These are phyloP conservation scores for Oryctes rhinoceros DNA, from an alignment of 1,140 invertebrate genomes.

Conservation along the genomic window DNA sequence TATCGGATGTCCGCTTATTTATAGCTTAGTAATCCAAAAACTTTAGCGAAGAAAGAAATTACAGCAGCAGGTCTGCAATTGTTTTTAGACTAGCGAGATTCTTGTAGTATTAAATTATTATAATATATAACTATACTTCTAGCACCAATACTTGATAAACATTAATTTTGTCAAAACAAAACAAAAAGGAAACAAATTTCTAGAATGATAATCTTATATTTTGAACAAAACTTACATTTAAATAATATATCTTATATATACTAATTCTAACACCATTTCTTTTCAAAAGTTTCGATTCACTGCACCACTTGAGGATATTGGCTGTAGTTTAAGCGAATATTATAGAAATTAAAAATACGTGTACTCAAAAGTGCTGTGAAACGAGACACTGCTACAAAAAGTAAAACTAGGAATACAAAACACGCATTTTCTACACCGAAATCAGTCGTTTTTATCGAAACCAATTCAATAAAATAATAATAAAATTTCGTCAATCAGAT, in stretches of 20 bases:
- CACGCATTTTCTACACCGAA: conserved; percentile 21
- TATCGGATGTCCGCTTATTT: too few relatives aligned
- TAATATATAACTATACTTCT: too few relatives aligned
- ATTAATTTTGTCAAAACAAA: neutral
- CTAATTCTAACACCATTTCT: conserved; percentile 31
- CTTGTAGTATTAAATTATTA: too few relatives aligned
- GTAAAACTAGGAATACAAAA: conserved; percentile 25
- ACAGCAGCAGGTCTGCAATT: too few relatives aligned
- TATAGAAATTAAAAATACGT: neutral
- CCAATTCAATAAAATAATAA: neutral
- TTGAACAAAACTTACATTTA: conserved; percentile 24
- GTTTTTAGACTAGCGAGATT: too few relatives aligned
- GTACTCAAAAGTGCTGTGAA: conserved; percentile 2
- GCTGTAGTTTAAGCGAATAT: too few relatives aligned
- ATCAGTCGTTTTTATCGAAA: conserved; percentile 28
- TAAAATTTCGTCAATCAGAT: too few relatives aligned
- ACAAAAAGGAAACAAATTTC: neutral
- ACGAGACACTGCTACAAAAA: neutral
- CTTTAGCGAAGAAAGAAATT: too few relatives aligned
- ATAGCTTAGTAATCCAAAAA: too few relatives aligned
- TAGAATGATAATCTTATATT: conserved; percentile 20
- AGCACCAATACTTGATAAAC: too few relatives aligned
- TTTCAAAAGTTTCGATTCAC: conserved; percentile 11
- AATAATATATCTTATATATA: neutral
- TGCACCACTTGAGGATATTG: neutral